These are phyloP conservation scores for Drosophila anceps DNA, from an alignment of 2,888 invertebrate genomes.

Conservation along the genomic window DNA sequence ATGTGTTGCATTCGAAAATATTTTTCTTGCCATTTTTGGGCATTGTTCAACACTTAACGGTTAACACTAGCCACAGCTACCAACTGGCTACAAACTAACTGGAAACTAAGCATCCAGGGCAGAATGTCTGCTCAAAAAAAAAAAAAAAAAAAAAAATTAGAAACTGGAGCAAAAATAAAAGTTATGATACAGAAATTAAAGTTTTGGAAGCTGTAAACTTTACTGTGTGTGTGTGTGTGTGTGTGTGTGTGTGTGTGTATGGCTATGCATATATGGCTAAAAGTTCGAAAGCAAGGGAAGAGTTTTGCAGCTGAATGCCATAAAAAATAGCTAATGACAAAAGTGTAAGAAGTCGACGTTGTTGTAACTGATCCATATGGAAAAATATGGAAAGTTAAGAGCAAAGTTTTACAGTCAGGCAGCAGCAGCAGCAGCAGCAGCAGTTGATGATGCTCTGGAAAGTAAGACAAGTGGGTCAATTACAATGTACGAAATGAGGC, in stretches of 20 bases:
- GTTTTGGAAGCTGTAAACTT: constrained; percentile 55
- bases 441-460: neutral
- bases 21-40: constrained; percentile 12
- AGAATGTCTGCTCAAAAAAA: constrained; percentile 25
- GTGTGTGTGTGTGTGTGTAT: constrained; percentile 3
- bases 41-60: constrained; percentile 48
- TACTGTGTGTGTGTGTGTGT: constrained; percentile 2
- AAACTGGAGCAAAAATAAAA: constrained; percentile 64
- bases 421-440: neutral
- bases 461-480: constrained; percentile 9
- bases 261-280: constrained; percentile 8
- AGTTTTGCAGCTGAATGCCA: constrained; percentile 39
- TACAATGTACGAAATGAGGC: constrained; percentile 9
- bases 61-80: constrained; percentile 22
- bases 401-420: constrained; percentile 38
- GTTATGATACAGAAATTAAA: constrained; percentile 78
- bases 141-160: too few relatives aligned
- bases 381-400: constrained; percentile 50
- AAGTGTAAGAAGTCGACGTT: constrained; percentile 58
- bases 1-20: constrained; percentile 5
- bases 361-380: constrained; percentile 60
- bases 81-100: constrained; percentile 21
- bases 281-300: constrained; percentile 2
- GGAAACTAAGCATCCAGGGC: constrained; percentile 14
- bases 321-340: constrained; percentile 67